phyloP scores from a whole-genome alignment of 2,888 invertebrate genomes.

The Antitype chi region DNA sequence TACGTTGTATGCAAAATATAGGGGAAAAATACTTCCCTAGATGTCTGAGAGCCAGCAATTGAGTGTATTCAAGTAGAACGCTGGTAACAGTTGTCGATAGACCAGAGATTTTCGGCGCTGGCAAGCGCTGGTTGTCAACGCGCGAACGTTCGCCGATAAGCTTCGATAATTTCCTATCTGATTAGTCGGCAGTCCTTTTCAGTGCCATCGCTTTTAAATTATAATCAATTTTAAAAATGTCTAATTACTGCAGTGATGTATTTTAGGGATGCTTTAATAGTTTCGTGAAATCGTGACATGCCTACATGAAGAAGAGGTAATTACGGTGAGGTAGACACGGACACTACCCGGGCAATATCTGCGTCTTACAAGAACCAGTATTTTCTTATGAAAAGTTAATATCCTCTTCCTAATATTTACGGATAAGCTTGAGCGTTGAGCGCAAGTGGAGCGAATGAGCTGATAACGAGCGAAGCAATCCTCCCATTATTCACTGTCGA shows the following conservation, averaged over 20 bases:
- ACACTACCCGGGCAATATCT: too few species aligned
- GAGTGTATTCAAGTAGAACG: background rate
- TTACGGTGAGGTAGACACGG: background rate
- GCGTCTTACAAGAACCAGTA: background rate
- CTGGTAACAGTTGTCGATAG: background rate
- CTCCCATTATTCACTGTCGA: conserved; percentile 54
- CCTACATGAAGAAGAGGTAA: background rate
- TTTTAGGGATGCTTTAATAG: background rate
- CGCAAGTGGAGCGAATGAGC: conserved; percentile 31
- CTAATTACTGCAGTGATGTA: background rate
- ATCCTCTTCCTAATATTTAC: conserved; percentile 1
- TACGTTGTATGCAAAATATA: background rate
- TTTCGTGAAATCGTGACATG: too few species aligned
- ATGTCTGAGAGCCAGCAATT: background rate
- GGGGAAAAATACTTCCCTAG: too few species aligned
- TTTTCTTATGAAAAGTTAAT: background rate
- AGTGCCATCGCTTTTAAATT: background rate
- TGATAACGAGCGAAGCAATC: conserved; percentile 45
- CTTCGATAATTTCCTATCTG: background rate
- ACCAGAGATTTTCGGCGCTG: background rate
- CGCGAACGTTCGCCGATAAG: background rate
- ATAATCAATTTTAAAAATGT: background rate
- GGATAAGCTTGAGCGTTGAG: conserved; percentile 10
- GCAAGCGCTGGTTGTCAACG: background rate
- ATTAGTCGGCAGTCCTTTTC: background rate